Percentiles rank a stretch among this genome's conserved stretches.
Conservation (phyloP, 2,888 invertebrate species). For the Oscheius myriophilus region DNA sequence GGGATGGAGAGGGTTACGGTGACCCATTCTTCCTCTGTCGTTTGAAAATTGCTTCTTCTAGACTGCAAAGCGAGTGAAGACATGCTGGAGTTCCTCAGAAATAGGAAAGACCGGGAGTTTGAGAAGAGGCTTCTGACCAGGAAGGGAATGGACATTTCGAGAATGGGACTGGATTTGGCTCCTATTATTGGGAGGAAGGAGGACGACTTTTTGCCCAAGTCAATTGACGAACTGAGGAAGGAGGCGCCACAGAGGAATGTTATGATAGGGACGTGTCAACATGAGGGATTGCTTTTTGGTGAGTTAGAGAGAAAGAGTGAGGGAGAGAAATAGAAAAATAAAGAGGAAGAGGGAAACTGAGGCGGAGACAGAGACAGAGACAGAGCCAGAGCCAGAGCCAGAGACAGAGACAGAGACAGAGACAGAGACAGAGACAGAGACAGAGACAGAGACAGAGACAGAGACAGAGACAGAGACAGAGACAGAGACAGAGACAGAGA, state of each 20-base stretch:
- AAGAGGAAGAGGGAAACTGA: background rate
- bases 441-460: no score
- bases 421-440: no score
- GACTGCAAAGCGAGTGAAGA: constrained; percentile 45
- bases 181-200: constrained; percentile 48
- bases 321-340: background rate
- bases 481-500: no score
- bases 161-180: constrained; percentile 54
- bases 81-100: constrained; percentile 49
- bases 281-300: constrained; percentile 59
- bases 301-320: background rate
- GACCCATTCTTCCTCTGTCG: background rate
- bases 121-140: constrained; percentile 50
- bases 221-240: constrained; percentile 49
- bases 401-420: no score
- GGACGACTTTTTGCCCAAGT: constrained; percentile 57
- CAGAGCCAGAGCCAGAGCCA: no score
- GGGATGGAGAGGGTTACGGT: constrained; percentile 39
- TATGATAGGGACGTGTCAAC: constrained; percentile 59
- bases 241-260: constrained; percentile 58
- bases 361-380: no score
- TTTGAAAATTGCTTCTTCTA: constrained; percentile 16
- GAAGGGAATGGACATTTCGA: constrained; percentile 57
- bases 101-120: constrained; percentile 50
- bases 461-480: no score